A percentile compares a stretch with the other conserved stretches of the same genome.
Evolutionary conservation across 2,888 invertebrate genomes (phyloP).

Genomic region (Asteroscopus sphinx): DNA sequence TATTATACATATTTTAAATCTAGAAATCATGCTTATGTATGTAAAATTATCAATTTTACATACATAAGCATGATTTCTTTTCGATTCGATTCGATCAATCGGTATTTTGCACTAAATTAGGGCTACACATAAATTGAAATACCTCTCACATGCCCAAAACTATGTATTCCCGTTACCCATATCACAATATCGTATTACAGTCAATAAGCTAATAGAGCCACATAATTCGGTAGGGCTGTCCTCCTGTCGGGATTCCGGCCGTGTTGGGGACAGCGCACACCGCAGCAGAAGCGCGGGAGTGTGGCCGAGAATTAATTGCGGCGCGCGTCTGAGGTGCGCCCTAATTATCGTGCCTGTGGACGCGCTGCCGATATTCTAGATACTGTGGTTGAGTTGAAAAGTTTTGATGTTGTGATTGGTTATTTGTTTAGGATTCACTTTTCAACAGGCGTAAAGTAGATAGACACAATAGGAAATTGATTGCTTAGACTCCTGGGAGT

Average conservation of each 20-base stretch:
- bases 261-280: slow-evolving; percentile 71
- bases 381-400: slow-evolving; percentile 31
- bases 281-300: slow-evolving; percentile 65
- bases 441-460: no score
- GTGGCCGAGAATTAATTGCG: slow-evolving; percentile 80
- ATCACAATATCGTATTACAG: slow-evolving; percentile 15
- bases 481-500: no score
- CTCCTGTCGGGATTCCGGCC: slow-evolving; percentile 66
- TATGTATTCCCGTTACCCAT: slow-evolving; percentile 2
- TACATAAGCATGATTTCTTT: no score
- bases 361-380: slow-evolving; percentile 33
- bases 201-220: slow-evolving; percentile 34
- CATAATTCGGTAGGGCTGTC: slow-evolving; percentile 49
- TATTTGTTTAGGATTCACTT: background rate
- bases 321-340: slow-evolving; percentile 77
- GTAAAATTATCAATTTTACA: no score
- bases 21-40: no score
- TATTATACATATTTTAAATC: no score
- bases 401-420: slow-evolving; percentile 17
- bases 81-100: no score
- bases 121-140: background rate
- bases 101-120: no score
- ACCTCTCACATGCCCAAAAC: slow-evolving; percentile 1
- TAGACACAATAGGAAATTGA: no score
- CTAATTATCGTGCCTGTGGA: slow-evolving; percentile 75